Base-by-base conservation (phyloP, 2,888 invertebrate species). In the Crematogaster levior region DNA sequence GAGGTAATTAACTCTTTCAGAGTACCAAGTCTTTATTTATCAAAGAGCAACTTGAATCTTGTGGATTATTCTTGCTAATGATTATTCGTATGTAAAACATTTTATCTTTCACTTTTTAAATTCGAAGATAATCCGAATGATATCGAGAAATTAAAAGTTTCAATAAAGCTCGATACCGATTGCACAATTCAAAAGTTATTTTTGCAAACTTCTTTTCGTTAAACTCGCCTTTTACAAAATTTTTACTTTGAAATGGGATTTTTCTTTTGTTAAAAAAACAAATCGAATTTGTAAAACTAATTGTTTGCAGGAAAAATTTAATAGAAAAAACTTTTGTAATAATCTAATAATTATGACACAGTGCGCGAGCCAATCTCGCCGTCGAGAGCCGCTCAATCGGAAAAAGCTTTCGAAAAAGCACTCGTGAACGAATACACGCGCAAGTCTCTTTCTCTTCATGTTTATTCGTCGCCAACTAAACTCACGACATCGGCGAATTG, bases 381-480 rank as follows among this genome's bases (percentile, higher is more conserved):
- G 53, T n/a, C 27, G 30, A 51, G 66, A n/a, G 51, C 24, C 21
- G 73, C 43, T 77, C 40, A 56, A 77, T 77, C 43, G 68, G 68
- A 77, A 68, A 77, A 77, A 77, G 77, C 77, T 68, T 77, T 68
- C 34, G 34, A 46, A 77, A 77, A 77, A 77, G 18, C 56, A 34
- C 43, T 77, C 77, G 66, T 40, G 34, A 68, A 68, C 68, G 56
- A 77, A 66, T 53, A 58, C 66, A 21, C 53, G 56, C 43, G 40
- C 75, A 43, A n/a, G 30, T 43, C 68, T 18, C 77, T 68, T 68
- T 77, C 68, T 46, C 77, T 56, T 56, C 43, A 77, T 77, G 77
- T 77, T 77, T 77, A 77, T 77, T 58, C 68, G 56, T 43, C 34
- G 68, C 77, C 77, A 56, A 77, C 77, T 77, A 77, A 77, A 77